Evolutionary conservation across 2,888 invertebrate species (phyloP), one percentile per base, ranked within the genome.

Genomic region (Diloba caeruleocephala): DNA sequence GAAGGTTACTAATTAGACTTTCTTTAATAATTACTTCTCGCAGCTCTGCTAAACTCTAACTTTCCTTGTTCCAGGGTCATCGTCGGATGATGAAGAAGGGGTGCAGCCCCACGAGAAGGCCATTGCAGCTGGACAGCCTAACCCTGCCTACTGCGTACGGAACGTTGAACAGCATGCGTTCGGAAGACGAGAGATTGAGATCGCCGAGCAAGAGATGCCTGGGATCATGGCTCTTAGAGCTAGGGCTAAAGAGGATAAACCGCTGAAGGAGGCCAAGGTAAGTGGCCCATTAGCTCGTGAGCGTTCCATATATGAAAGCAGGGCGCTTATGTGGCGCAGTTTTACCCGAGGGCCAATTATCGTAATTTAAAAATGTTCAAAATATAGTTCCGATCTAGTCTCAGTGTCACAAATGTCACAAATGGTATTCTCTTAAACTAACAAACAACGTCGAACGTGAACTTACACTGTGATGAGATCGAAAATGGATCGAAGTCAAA

Each of bases 161-260:
- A 99, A 98, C 82, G 96, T 99, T 55, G 97, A 96, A 61, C 98
- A 98, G 81, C 97, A 98, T 80, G 97, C 97, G 0, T 99, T 98
- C 82, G 99, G 99, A 0, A 94, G 99, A 21, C 90, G 99, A 29
- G 99, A 99, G 94, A 99, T 99, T 65, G 98, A 99, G 94, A 99
- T 99, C 63, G 99, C 99, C 0, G 99, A 99, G 82, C 99, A 99
- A 93, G 99, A 99, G 94, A 99, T 99, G 99, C 98, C 99, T 0
- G 99, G 99, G 0, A 98, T 99, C 55, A 98, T 99, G 96, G 98
- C 99, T 1, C 89, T 99, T 68, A 94, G 99, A 42, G 97, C 98
- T 76, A 94, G 99, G 58, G 99, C 99, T 0, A 95, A 96, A 43
- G 98, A 98, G 46, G 99, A 99, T 80, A 98, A 98, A 80, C 99